Conservation (phyloP, 2,888 invertebrate genomes). For the Eristalinus aeneus region DNA sequence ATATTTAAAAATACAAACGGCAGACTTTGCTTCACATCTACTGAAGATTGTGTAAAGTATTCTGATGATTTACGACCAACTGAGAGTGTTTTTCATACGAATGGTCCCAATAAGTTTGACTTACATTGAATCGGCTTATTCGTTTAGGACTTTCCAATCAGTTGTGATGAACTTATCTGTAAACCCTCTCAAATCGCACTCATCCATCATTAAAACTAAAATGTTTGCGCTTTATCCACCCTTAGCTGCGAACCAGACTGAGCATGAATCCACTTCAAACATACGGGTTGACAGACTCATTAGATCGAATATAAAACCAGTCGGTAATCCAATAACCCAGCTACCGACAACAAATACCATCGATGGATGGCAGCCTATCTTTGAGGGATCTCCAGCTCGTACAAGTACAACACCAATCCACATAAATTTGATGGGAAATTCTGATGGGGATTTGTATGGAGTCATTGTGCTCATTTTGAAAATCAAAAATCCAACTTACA, state of each 20-base stretch:
- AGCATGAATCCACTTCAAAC: not conserved
- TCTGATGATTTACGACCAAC: too few species aligned
- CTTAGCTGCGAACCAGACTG: not conserved
- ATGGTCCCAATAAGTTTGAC: too few species aligned
- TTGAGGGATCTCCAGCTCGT: not conserved
- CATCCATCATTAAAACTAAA: not conserved
- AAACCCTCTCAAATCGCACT: not conserved
- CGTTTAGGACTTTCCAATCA: not conserved
- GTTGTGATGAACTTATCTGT: not conserved
- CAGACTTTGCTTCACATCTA: too few species aligned
- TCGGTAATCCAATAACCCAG: not conserved
- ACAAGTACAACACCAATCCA: not conserved
- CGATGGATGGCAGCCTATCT: not conserved
- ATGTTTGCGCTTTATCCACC: not conserved
- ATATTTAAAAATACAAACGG: too few species aligned
- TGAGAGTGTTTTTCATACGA: too few species aligned
- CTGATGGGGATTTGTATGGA: conserved; percentile 33
- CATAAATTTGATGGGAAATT: conserved; percentile 24
- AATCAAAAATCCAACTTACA: conserved; percentile 47
- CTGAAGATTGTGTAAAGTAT: too few species aligned
- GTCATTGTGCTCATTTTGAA: conserved; percentile 30
- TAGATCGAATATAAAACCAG: not conserved
- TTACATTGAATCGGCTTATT: not conserved
- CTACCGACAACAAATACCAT: not conserved
- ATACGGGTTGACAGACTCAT: not conserved